Percentiles rank a stretch among this genome's conserved stretches.
Evolutionary conservation across 2,113 vertebrate genomes (phyloP).

Genomic region (Nothobranchius furzeri): DNA sequence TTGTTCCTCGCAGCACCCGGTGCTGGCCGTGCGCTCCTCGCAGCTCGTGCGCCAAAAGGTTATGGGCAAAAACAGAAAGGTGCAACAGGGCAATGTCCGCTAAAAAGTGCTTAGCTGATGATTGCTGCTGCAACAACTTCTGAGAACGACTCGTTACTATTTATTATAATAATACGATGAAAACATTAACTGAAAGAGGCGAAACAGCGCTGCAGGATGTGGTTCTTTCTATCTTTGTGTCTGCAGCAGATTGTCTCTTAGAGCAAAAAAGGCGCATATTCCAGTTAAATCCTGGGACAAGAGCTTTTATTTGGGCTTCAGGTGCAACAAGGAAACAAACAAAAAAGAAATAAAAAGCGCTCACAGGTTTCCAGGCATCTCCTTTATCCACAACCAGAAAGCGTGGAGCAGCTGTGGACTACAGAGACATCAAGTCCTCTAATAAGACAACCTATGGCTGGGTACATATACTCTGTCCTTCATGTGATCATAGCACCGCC

Average conservation of each 20-base stretch:
- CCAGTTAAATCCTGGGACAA: constrained; percentile 21
- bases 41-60: not conserved
- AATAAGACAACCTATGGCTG: constrained; percentile 9
- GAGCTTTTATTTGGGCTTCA: not conserved
- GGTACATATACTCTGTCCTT: constrained; percentile 39
- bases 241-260: not conserved
- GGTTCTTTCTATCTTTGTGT: not conserved
- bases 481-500: constrained; percentile 47
- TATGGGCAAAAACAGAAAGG: constrained; percentile 2
- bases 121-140: constrained; percentile 26
- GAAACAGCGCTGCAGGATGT: not conserved
- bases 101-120: constrained; percentile 31
- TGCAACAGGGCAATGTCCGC: constrained; percentile 12
- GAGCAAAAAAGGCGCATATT: constrained; percentile 30
- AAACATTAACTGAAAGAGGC: not conserved
- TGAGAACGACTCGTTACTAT: not conserved
- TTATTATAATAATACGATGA: not conserved
- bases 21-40: not conserved
- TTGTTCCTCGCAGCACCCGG: not conserved
- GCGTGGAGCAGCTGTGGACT: too few species aligned
- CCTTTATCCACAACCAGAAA: constrained; percentile 1
- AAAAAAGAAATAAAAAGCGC: not conserved
- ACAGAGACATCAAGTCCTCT: not conserved
- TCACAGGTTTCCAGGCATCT: constrained; percentile 58
- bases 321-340: not conserved